Evolutionary conservation across 2,113 vertebrate species (phyloP).

Genomic region (Chloroceryle aenea): DNA sequence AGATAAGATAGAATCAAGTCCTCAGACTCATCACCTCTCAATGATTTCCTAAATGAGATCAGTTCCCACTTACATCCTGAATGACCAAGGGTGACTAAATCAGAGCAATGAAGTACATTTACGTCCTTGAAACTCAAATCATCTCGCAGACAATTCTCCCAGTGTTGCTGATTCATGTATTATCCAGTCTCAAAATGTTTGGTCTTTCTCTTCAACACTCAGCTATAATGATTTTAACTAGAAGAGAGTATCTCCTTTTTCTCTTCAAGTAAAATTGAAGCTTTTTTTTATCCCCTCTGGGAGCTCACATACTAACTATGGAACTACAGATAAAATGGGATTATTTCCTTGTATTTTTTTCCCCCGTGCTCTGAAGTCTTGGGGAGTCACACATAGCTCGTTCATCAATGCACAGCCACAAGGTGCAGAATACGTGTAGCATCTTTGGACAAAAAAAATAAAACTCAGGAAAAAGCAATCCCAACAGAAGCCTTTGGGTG

Average conservation of each 20-base stretch:
- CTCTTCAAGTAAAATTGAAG: background rate
- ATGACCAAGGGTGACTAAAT: conserved; percentile 65
- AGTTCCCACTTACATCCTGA: conserved; percentile 61
- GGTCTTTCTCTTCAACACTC: background rate
- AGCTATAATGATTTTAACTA: background rate
- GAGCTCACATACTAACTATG: background rate
- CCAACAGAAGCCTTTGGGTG: background rate
- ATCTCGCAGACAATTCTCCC: conserved; percentile 11
- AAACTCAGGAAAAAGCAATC: background rate
- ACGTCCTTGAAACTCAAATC: conserved; percentile 54
- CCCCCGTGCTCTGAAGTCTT: background rate
- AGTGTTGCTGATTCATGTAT: background rate
- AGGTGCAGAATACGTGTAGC: background rate
- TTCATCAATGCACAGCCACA: background rate
- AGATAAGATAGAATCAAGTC: conserved; percentile 69
- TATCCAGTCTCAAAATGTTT: conserved; percentile 19
- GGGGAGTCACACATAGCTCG: background rate
- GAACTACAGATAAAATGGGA: background rate
- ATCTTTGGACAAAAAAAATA: background rate
- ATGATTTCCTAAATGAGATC: conserved; percentile 69
- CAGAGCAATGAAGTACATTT: conserved; percentile 56
- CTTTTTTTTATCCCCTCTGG: background rate
- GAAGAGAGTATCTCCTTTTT: background rate
- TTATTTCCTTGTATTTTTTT: background rate
- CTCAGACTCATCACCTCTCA: conserved; percentile 64